Evolutionary conservation across 2,797 vertebrate genomes (phyloP).

Genomic region (Martes flavigula): DNA sequence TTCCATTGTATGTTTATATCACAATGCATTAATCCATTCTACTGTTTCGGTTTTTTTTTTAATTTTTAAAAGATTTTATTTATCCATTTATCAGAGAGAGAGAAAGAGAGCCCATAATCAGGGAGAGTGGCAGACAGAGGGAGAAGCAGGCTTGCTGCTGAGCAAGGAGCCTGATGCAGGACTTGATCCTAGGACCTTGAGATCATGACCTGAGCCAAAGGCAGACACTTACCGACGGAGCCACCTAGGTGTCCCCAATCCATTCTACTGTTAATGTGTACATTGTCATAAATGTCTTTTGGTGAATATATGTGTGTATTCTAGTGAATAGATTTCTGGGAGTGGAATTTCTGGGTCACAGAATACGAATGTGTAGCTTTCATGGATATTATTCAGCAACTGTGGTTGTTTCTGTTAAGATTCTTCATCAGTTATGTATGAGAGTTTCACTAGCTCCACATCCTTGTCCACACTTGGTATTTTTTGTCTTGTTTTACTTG

Average conservation of each 20-base stretch:
- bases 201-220: not conserved
- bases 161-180: not conserved
- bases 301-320: not conserved
- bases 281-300: not conserved
- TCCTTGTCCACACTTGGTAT: not conserved
- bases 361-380: not conserved
- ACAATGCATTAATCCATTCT: not conserved
- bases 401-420: not conserved
- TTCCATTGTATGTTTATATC: not conserved
- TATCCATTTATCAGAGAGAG: not conserved
- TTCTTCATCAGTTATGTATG: not conserved
- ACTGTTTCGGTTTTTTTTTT: too few relatives aligned
- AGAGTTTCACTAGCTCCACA: not conserved
- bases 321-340: not conserved
- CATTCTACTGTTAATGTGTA: not conserved
- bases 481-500: not conserved
- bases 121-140: not conserved
- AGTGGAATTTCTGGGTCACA: not conserved
- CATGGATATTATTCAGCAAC: not conserved
- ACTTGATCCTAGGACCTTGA: too few relatives aligned
- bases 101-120: not conserved
- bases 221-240: not conserved
- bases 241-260: not conserved
- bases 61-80: not conserved
- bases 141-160: not conserved